phyloP scores from a whole-genome alignment of 2,797 vertebrate species.

The Esox masquinongy region DNA sequence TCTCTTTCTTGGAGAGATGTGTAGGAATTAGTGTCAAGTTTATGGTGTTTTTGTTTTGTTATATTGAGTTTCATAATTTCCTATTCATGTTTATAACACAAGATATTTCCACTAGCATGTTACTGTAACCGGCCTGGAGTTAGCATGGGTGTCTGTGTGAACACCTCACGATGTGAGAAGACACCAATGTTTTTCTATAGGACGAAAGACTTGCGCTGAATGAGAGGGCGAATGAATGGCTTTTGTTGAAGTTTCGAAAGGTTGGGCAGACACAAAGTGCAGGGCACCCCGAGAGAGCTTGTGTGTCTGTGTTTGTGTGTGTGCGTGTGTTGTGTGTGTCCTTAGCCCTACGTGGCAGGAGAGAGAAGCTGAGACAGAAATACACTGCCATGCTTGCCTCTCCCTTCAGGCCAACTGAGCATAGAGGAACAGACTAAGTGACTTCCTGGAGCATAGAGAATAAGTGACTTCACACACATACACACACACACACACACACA shows the following conservation, averaged over 20 bases:
- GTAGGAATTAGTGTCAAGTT: background rate
- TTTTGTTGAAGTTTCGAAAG: constrained; percentile 68
- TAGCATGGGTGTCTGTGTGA: background rate
- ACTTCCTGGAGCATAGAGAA: no score
- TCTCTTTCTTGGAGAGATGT: background rate
- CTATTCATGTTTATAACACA: background rate
- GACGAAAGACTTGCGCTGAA: constrained; percentile 53
- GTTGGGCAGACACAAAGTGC: constrained; percentile 67
- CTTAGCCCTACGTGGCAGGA: constrained; percentile 46
- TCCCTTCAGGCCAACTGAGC: constrained; percentile 49
- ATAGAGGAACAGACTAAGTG: constrained; percentile 13
- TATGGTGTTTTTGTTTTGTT: background rate
- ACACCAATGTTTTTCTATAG: constrained; percentile 51
- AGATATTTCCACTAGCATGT: background rate
- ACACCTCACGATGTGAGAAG: background rate
- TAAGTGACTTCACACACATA: background rate
- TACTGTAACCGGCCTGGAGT: background rate
- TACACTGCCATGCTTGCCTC: constrained; percentile 41
- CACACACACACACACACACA: background rate
- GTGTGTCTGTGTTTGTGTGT: constrained; percentile 38
- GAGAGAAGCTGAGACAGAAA: constrained; percentile 58
- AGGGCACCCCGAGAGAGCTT: constrained; percentile 21
- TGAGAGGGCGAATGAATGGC: constrained; percentile 62
- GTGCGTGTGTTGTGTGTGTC: constrained; percentile 22
- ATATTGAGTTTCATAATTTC: background rate